Conservation (phyloP, 2,113 vertebrate species). For the Ranitomeya variabilis region DNA sequence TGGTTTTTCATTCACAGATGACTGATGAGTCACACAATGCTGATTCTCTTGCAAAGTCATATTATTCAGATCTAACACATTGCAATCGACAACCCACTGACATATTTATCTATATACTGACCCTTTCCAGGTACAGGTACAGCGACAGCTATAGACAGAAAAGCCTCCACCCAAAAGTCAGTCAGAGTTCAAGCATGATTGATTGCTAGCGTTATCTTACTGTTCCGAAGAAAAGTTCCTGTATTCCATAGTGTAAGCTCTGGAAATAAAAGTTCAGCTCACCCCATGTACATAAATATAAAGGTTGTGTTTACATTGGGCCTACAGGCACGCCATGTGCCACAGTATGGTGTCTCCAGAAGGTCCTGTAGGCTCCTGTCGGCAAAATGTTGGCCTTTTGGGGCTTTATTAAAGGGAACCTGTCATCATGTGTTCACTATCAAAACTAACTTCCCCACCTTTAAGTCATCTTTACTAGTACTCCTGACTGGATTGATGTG, state of each 20-base stretch:
- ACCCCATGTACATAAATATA: background rate
- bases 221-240: background rate
- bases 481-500: too few species aligned
- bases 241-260: background rate
- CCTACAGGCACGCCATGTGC: too few species aligned
- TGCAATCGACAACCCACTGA: background rate
- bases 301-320: background rate
- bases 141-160: background rate
- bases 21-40: background rate
- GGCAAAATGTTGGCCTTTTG: too few species aligned
- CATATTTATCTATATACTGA: background rate
- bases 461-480: too few species aligned
- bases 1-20: constrained; percentile 1
- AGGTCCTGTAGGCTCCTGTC: too few species aligned
- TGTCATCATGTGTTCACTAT: too few species aligned
- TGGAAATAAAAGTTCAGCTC: background rate
- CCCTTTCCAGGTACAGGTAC: background rate
- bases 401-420: too few species aligned
- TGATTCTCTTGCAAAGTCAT: background rate
- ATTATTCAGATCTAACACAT: background rate
- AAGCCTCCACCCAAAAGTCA: background rate
- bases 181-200: background rate
- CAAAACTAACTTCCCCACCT: too few species aligned
- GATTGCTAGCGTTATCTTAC: background rate
- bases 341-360: too few species aligned